Conservation (phyloP, 37 sponge, comb jelly and placozoan species). For the Theonella swinhoei region DNA sequence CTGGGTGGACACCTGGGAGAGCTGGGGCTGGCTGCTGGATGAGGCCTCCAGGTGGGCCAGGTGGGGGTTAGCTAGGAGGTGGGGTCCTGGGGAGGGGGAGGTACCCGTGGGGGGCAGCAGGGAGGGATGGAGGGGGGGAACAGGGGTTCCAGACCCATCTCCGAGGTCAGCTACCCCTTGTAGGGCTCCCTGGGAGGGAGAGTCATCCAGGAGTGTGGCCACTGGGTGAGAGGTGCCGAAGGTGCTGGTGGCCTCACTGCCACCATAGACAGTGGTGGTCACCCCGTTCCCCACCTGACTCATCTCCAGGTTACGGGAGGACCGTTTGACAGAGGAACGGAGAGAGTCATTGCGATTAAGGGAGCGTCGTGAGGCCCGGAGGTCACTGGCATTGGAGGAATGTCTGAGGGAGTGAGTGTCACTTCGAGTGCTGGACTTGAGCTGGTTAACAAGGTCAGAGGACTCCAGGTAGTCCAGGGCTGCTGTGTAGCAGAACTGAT, state of each 20-base stretch:
- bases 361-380: background rate
- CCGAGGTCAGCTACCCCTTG: background rate
- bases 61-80: too few species aligned
- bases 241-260: conserved; percentile 30
- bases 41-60: too few species aligned
- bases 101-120: too few species aligned
- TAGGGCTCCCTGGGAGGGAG: background rate
- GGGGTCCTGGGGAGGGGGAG: too few species aligned
- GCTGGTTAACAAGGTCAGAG: conserved; percentile 6
- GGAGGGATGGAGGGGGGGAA: background rate
- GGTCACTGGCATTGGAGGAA: background rate
- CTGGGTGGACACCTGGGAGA: too few species aligned
- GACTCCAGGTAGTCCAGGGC: conserved; percentile 56
- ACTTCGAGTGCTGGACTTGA: background rate
- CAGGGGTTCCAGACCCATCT: background rate
- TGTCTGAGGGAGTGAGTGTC: background rate
- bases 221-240: conserved; percentile 8
- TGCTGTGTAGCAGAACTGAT: conserved; percentile 80
- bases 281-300: background rate
- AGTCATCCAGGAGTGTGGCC: background rate
- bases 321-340: background rate
- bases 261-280: conserved; percentile 32
- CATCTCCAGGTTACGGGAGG: conserved; percentile 13
- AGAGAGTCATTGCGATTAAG: conserved; percentile 6
- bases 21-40: too few species aligned